phyloP scores from a whole-genome alignment of 2,113 vertebrate genomes.

The Myodes glareolus region DNA sequence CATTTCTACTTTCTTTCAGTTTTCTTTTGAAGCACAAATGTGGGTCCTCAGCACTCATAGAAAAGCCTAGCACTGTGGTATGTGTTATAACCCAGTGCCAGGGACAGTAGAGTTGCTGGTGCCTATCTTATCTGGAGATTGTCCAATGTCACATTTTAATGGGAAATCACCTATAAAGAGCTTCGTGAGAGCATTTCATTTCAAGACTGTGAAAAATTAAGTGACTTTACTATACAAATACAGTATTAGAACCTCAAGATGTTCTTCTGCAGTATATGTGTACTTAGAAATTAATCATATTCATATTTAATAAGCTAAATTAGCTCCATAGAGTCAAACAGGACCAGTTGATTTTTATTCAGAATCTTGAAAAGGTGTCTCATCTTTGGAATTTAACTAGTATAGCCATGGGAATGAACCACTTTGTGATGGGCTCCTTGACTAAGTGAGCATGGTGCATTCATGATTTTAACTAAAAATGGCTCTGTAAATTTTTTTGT shows the following conservation, averaged over 20 bases:
- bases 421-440: not conserved
- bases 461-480: too few relatives aligned
- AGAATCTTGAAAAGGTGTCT: not conserved
- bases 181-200: not conserved
- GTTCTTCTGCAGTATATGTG: not conserved
- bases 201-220: slow-evolving; percentile 7
- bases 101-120: not conserved
- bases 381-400: not conserved
- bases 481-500: too few relatives aligned
- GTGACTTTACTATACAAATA: not conserved
- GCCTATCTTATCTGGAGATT: not conserved
- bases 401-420: too few relatives aligned
- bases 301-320: not conserved
- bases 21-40: not conserved
- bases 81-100: not conserved
- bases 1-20: not conserved
- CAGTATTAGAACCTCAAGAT: not conserved
- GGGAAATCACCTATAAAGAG: not conserved
- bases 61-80: not conserved
- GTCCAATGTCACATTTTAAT: not conserved
- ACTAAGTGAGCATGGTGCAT: not conserved
- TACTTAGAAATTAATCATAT: not conserved
- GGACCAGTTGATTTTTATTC: not conserved
- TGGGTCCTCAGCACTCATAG: not conserved
- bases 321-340: not conserved